These are phyloP conservation scores for Peromyscus melanophrys DNA, from an alignment of 2,797 vertebrate species.

Conservation along the genomic window DNA sequence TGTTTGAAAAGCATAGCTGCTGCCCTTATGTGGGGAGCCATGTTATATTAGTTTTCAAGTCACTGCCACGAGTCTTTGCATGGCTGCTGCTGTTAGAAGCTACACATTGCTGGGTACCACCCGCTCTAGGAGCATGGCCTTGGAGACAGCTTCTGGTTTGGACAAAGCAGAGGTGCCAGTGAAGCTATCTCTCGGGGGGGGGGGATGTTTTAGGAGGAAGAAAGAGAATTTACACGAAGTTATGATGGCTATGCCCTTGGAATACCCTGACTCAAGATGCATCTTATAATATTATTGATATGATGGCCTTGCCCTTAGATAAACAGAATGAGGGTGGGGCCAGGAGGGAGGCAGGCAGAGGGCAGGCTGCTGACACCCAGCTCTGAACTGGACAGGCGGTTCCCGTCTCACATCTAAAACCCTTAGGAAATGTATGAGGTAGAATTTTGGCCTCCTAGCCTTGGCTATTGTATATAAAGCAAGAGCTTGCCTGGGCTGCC, in stretches of 20 bases:
- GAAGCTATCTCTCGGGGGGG: background rate
- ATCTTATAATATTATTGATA: background rate
- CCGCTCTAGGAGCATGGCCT: background rate
- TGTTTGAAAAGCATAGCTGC: background rate
- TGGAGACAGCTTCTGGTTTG: background rate
- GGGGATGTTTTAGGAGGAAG: background rate
- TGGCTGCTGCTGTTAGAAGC: background rate
- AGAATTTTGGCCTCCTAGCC: background rate
- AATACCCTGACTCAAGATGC: background rate
- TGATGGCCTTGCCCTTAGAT: background rate
- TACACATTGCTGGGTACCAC: background rate
- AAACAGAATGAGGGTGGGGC: background rate
- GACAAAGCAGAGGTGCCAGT: background rate
- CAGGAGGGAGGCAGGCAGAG: background rate
- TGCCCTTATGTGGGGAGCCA: background rate
- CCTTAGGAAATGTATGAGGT: background rate
- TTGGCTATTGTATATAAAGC: background rate
- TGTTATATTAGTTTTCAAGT: constrained; percentile 8
- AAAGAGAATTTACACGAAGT: background rate
- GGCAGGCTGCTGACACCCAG: background rate
- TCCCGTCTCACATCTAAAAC: background rate
- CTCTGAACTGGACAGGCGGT: background rate
- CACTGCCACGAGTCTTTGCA: background rate
- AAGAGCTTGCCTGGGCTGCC: background rate
- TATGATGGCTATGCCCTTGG: background rate